phyloP scores from a whole-genome alignment of 2,888 invertebrate genomes.

The Trichogramma dendrolimi region DNA sequence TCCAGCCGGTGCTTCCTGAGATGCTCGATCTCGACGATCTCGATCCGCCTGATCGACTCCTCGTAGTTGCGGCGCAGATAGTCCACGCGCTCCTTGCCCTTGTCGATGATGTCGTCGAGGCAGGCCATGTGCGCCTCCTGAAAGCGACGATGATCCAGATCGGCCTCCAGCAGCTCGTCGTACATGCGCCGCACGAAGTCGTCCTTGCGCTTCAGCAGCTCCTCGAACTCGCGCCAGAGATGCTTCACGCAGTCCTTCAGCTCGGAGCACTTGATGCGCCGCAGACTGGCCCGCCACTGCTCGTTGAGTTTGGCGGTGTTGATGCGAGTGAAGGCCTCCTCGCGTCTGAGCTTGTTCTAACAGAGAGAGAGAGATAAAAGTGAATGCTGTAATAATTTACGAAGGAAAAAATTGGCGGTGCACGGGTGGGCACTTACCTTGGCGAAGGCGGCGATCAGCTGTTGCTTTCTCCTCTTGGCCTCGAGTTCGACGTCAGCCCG shows the following conservation, averaged over 20 bases:
- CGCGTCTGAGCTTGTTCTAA: constrained; percentile 79
- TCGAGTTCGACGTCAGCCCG: constrained; percentile 80
- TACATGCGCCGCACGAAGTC: constrained; percentile 62
- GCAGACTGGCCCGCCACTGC: constrained; percentile 74
- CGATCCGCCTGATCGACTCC: constrained; percentile 56
- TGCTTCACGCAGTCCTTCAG: constrained; percentile 67
- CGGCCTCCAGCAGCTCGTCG: constrained; percentile 65
- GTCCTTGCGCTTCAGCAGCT: constrained; percentile 66
- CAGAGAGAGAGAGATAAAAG: too few relatives aligned
- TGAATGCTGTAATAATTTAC: too few relatives aligned
- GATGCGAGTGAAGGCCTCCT: constrained; percentile 72
- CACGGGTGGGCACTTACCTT: constrained; percentile 59
- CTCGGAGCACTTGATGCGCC: constrained; percentile 72
- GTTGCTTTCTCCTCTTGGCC: constrained; percentile 72
- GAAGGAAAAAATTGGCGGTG: too few relatives aligned
- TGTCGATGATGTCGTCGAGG: constrained; percentile 64
- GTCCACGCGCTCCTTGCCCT: constrained; percentile 58
- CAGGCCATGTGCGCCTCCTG: constrained; percentile 71
- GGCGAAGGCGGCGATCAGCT: constrained; percentile 73
- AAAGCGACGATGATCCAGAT: constrained; percentile 69
- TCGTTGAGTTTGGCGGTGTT: constrained; percentile 83
- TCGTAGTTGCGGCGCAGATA: constrained; percentile 59
- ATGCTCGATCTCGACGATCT: constrained; percentile 54
- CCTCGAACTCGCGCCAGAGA: constrained; percentile 60
- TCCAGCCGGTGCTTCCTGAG: constrained; percentile 55